Evolutionary conservation across 2,113 vertebrate species (phyloP), one percentile per base, ranked within the genome.

Genomic region (Albula goreensis): DNA sequence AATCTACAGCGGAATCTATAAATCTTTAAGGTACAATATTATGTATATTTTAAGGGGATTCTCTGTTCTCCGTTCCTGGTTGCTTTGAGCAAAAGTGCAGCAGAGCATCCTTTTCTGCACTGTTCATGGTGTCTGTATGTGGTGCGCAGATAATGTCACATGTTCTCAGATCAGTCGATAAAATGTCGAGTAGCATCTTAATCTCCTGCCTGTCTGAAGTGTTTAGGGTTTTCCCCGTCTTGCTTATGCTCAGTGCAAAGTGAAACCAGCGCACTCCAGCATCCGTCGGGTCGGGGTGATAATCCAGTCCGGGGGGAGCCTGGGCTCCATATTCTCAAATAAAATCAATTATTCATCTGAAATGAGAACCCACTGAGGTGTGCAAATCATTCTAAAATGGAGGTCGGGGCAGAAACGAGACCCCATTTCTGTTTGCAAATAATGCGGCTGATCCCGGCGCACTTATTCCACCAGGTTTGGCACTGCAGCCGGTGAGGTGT

Each of bases 311-410:
- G 41, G 50, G 25, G 80, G 80, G 80, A 56, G 19, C 53, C 50
- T 22, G 49, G 25, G 50, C 15, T 81, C 15, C n/a, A 3, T 52
- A n/a, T 52, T 82, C 57, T 86, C 49, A 86, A 52, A 53, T 74
- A 82, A 85, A 63, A 86, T 86, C 63, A 77, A 86, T 86, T 82
- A 86, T 86, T 86, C 51, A 86, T 86, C 63, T 70, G 50, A 56
- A 63, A 60, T 56, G 60, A 48, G 31, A 80, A 80, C 78, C 41
- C 78, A 80, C 78, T 50, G 78, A 80, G 41, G 78, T 80, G 78
- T 80, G 78, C 78, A 80, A 80, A 50, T 80, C 78, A 4, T 50
- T 80, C 19, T 17, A 74, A 74, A 74, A 74, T 74, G 70, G 70
- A 74, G 70, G 70, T 74, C n/a, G 6, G 9, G 70, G 22, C 70